These are phyloP conservation scores for Plutomurus gul DNA, from an alignment of 1,140 invertebrate genomes.

Conservation along the genomic window DNA sequence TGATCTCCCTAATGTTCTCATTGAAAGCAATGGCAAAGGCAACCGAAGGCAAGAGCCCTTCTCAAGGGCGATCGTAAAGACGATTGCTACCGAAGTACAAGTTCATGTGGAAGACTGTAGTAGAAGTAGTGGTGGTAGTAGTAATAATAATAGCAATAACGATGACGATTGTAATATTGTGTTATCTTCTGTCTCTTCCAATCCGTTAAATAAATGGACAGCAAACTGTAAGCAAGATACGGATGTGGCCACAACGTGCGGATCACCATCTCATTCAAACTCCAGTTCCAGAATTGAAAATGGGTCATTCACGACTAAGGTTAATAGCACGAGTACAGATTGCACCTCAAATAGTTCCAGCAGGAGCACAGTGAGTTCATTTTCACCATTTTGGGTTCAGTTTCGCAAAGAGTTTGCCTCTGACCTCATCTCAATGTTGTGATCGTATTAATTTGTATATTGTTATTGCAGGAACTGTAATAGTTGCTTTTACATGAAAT, in stretches of 20 bases:
- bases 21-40: conserved; percentile 9
- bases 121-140: background rate
- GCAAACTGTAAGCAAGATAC: background rate
- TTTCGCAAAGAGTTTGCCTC: background rate
- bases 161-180: conserved; percentile 5
- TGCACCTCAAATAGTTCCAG: background rate
- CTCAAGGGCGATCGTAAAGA: conserved; percentile 28
- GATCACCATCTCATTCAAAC: conserved; percentile 19
- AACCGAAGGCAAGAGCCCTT: background rate
- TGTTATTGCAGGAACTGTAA: too few species aligned
- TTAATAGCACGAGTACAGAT: background rate
- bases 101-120: conserved; percentile 45
- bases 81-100: conserved; percentile 51
- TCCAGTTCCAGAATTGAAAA: conserved; percentile 19
- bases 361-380: background rate
- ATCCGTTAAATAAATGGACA: background rate
- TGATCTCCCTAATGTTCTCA: conserved; percentile 11
- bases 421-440: background rate
- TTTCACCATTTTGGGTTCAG: background rate
- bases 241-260: background rate
- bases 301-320: background rate
- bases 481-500: too few species aligned
- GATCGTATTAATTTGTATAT: background rate
- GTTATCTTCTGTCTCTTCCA: background rate
- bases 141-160: conserved; percentile 18